These are phyloP conservation scores for Hippocampus comes DNA, from an alignment of 2,113 vertebrate genomes.

Conservation along the genomic window DNA sequence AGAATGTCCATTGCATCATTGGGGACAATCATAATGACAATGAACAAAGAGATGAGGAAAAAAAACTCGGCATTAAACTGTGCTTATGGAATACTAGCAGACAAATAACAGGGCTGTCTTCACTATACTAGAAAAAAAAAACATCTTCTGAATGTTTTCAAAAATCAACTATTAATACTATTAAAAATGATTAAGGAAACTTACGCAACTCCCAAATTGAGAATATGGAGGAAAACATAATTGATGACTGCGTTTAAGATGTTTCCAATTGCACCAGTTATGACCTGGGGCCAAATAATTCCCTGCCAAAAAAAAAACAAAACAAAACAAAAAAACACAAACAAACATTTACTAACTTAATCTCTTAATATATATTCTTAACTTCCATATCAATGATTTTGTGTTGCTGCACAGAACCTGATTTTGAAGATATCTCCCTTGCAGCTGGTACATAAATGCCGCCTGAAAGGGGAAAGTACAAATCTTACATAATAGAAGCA, in stretches of 20 bases:
- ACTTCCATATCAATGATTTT: background rate
- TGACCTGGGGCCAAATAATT: constrained; percentile 87
- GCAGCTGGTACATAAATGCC: constrained; percentile 84
- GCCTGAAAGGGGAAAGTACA: constrained; percentile 69
- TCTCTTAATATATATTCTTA: background rate
- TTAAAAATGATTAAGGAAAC: constrained; percentile 48
- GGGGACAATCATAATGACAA: too few species aligned
- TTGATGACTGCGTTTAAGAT: constrained; percentile 83
- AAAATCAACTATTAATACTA: background rate
- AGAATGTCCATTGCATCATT: too few species aligned
- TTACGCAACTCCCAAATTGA: constrained; percentile 87
- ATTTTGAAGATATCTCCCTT: constrained; percentile 83
- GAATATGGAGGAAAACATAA: constrained; percentile 76
- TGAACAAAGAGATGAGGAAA: too few species aligned
- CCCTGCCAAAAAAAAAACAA: constrained; percentile 73
- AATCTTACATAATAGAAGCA: background rate
- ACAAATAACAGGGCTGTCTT: background rate
- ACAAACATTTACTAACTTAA: background rate
- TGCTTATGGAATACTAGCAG: background rate
- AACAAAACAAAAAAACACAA: background rate
- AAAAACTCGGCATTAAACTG: too few species aligned
- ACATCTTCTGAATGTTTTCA: background rate
- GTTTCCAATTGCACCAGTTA: constrained; percentile 80
- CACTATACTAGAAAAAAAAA: background rate
- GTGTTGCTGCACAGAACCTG: constrained; percentile 72